Conservation (phyloP, 2,797 vertebrate species). For the Chrosomus eos region DNA sequence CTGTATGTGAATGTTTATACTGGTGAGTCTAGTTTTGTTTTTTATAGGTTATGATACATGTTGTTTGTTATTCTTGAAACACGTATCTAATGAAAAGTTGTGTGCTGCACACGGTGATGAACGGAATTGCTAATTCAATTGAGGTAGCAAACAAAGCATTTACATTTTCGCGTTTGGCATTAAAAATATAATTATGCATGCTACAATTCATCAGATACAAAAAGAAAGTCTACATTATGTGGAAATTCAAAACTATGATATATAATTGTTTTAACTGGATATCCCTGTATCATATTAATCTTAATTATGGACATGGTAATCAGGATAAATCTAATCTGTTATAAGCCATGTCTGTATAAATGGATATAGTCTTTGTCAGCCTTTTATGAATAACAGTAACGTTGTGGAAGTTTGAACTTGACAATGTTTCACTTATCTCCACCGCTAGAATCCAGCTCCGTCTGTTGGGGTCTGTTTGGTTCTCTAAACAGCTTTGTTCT, state of each 20-base stretch:
- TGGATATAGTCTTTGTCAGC: background rate
- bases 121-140: background rate
- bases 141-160: too few relatives aligned
- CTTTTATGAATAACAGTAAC: background rate
- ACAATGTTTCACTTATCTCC: background rate
- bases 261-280: background rate
- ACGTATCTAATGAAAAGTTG: background rate
- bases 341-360: background rate
- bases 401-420: background rate
- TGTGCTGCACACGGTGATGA: background rate
- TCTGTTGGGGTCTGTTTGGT: slow-evolving; percentile 25
- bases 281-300: background rate
- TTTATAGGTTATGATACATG: background rate
- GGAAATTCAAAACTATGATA: background rate
- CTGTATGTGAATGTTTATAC: background rate
- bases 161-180: background rate
- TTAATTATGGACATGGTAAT: background rate
- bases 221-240: background rate
- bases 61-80: background rate
- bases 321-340: background rate
- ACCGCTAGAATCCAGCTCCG: background rate
- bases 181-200: background rate
- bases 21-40: slow-evolving; percentile 22
- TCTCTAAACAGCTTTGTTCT: background rate
- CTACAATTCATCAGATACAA: background rate